Conservation (phyloP, 2,888 invertebrate species). For the Gandaritis pyraliata region DNA sequence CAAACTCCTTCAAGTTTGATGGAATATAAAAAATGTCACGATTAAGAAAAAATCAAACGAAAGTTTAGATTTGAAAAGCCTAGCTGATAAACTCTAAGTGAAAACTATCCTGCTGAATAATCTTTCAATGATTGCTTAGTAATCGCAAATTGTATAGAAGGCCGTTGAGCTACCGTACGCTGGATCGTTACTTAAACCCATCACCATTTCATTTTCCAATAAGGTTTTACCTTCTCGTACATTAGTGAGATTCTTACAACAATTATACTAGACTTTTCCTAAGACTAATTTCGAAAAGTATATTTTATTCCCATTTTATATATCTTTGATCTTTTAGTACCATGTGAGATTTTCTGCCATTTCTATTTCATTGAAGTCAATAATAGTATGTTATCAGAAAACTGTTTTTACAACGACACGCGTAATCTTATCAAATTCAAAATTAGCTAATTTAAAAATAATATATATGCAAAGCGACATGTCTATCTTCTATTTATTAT, state of each 20-base stretch:
- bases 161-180: conserved; percentile 33
- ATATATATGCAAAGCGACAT: conserved; percentile 47
- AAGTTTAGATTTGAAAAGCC: not conserved
- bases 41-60: not conserved
- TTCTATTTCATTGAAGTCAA: conserved; percentile 10
- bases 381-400: conserved; percentile 13
- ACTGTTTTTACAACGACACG: conserved; percentile 18
- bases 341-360: conserved; percentile 3
- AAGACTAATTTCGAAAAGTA: not conserved
- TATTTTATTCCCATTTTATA: not conserved
- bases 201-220: conserved; percentile 28
- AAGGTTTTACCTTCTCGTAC: conserved; percentile 18
- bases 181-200: conserved; percentile 28
- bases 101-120: conserved; percentile 15
- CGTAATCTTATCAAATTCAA: conserved; percentile 13
- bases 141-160: conserved; percentile 29
- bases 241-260: conserved; percentile 11
- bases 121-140: conserved; percentile 23
- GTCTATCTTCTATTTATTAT: conserved; percentile 45
- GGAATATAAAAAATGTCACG: not conserved
- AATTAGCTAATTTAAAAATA: conserved; percentile 42
- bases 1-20: no score
- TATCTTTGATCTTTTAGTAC: not conserved
- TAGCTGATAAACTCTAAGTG: conserved; percentile 14
- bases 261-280: not conserved